Base-by-base conservation (phyloP, 2,797 vertebrate genomes). In the Enoplosus armatus region DNA sequence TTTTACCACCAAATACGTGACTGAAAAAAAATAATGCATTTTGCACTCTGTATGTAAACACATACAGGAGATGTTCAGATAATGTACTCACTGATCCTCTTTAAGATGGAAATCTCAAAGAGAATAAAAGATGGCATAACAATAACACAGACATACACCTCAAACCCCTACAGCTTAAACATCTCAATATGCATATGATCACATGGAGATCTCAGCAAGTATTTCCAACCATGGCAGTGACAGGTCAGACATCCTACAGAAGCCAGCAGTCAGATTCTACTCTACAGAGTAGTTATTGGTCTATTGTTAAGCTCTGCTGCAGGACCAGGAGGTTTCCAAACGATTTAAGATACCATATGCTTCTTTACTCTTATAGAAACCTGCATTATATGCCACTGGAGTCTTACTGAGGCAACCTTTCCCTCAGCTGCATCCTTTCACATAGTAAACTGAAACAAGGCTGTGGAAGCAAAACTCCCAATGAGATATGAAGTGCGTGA, bases 401-500 rank as follows among this genome's bases (percentile, higher is more conserved):
- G 35, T 76, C 56, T 27, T 39, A 54, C 29, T 74, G 35, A 60
- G 51, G 31, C 6, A 67, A 41, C 39, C 68, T 50, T 58, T 75
- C 50, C 60, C 35, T 47, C 56, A 69, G 54, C 51, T 69, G 37
- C 72, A 72, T 71, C 54, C 65, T 56, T 31, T 81, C 54, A 77
- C 35, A 53, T 1, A 27, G 45, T 67, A 65, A 81, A 74, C 62
- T 71, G 26, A 82, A 76, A 73, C 72, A 67, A 76, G 43, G n/a
- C 41, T 59, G 65, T n/a, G 15, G 31, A 56, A 80, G 60, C 62
- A 26, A 83, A 67, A n/a, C 50, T 70, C 54, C 45, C 62, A 72
- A 62, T 41, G 63, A 82, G 58, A 85, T 68, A 66, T 60, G 31
- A 86, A 61, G 50, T 82, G 67, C 8, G 22, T 79, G 74, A 69